Evolutionary conservation across 2,888 invertebrate genomes (phyloP), one percentile per base, ranked within the genome.

Genomic region (Camponotus fellah): DNA sequence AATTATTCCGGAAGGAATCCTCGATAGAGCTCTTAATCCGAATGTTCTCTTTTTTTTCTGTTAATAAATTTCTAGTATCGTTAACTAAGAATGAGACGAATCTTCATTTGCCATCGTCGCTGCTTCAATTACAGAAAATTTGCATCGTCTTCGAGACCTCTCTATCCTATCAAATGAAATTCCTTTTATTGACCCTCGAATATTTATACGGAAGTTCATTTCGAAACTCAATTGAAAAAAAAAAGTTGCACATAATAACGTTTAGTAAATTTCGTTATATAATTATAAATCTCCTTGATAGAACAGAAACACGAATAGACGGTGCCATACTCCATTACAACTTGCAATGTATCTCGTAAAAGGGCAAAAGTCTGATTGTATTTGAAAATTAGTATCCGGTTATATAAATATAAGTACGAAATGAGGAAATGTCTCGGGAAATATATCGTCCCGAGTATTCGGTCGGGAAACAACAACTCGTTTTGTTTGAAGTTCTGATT

Each of bases 401-500:
- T n/a, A 2, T 37, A 26, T 26, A 26, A 26, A 26, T 21, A 34
- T 34, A 26, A 71, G 37, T 21, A 21, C 46, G 46, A 8, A 46
- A 71, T 60, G 71, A 71, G 71, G 26, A 37, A 62, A 26, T 69
- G 46, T 46, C 71, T 46, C 46, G 69, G 64, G 60, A 53, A 75
- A 75, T 68, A 10, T 58, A 58, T 37, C 26, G 53, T 84, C 74
- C 71, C 58, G 60, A 6, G 4, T 40, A 34, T n/a, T 26, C 58
- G 68, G 34, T 26, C 21, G 68, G 60, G 21, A 49, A 64, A 34
- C 32, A 32, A 58, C 10, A 60, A 69, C 37, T 79, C 79, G 53
- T 86, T 82, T 85, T 83, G 80, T 81, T 80, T 80, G 79, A 86
- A 82, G 87, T 84, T 79, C 74, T 83, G 87, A 86, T 85, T 87